Evolutionary conservation across 2,888 invertebrate species (phyloP).

Genomic region (Anthophora plumipes): DNA sequence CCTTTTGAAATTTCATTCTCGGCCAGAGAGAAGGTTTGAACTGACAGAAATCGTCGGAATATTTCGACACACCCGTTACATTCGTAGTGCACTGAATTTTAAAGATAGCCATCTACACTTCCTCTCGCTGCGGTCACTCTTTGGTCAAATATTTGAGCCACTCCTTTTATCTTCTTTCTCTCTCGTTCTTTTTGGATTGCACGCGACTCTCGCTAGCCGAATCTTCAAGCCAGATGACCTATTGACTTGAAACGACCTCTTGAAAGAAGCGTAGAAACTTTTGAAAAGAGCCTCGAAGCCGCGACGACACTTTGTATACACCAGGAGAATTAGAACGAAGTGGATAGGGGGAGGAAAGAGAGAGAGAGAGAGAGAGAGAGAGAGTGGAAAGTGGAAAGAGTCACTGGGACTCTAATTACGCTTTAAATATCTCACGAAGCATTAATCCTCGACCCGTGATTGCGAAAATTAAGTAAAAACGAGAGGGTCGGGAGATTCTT

Average conservation of each 20-base stretch:
- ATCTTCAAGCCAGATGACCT: conserved; percentile 62
- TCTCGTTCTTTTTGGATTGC: neutral
- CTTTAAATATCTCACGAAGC: conserved; percentile 45
- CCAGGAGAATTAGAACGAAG: conserved; percentile 54
- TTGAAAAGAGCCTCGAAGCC: conserved; percentile 47
- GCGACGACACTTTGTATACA: conserved; percentile 49
- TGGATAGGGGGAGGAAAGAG: neutral
- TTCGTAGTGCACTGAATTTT: conserved; percentile 69
- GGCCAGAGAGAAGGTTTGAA: neutral
- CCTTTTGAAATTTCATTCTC: neutral
- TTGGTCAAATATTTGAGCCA: conserved; percentile 75
- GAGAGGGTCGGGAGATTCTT: neutral
- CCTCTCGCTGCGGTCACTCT: conserved; percentile 51
- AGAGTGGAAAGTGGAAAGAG: neutral
- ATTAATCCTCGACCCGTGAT: conserved; percentile 14
- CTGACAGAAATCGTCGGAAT: neutral
- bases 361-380: too few species aligned
- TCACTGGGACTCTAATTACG: conserved; percentile 24
- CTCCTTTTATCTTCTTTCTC: conserved; percentile 41
- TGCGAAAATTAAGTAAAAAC: conserved; percentile 25
- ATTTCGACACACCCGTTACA: conserved; percentile 44
- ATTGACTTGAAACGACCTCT: conserved; percentile 66
- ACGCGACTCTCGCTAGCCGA: conserved; percentile 36
- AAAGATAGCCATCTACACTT: conserved; percentile 75
- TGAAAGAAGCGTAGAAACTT: conserved; percentile 59